Percentiles rank a stretch among this genome's conserved stretches.
Conservation (phyloP, 2,113 vertebrate species). For the Myrmophylax atrothorax region DNA sequence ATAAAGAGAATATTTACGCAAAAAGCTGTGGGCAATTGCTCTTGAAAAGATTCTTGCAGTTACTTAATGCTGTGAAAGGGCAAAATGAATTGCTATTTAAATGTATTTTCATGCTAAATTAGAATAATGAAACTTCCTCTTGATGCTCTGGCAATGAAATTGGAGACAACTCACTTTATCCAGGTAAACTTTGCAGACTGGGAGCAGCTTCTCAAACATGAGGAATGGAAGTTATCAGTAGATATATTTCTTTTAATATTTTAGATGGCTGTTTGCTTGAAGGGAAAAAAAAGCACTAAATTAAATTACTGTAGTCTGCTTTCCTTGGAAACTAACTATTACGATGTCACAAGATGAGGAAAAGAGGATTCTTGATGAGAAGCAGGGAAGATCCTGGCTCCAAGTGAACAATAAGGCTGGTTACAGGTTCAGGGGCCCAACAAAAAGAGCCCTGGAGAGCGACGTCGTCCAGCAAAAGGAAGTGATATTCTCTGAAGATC, state of each 20-base stretch:
- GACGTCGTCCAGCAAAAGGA: neutral
- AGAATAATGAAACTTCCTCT: constrained; percentile 36
- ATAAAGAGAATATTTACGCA: constrained; percentile 17
- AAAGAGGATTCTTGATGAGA: neutral
- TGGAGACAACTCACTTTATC: constrained; percentile 31
- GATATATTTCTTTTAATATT: neutral
- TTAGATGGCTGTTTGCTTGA: neutral
- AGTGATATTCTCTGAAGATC: neutral
- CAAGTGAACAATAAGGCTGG: neutral
- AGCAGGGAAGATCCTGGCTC: neutral
- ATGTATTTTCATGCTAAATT: constrained; percentile 54
- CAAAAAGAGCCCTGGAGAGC: neutral
- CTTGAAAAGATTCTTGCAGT: constrained; percentile 43
- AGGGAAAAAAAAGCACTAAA: too few relatives aligned
- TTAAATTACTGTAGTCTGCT: neutral
- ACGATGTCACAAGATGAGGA: too few relatives aligned
- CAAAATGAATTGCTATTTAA: constrained; percentile 70
- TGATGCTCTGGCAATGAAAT: constrained; percentile 4
- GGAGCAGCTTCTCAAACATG: neutral
- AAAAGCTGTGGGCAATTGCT: constrained; percentile 56
- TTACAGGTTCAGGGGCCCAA: neutral
- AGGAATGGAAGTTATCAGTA: neutral
- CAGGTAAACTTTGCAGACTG: constrained; percentile 22
- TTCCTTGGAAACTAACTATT: neutral
- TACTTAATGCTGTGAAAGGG: constrained; percentile 54